phyloP scores from a whole-genome alignment of 1,140 invertebrate genomes.

The Coptotermes formosanus region DNA sequence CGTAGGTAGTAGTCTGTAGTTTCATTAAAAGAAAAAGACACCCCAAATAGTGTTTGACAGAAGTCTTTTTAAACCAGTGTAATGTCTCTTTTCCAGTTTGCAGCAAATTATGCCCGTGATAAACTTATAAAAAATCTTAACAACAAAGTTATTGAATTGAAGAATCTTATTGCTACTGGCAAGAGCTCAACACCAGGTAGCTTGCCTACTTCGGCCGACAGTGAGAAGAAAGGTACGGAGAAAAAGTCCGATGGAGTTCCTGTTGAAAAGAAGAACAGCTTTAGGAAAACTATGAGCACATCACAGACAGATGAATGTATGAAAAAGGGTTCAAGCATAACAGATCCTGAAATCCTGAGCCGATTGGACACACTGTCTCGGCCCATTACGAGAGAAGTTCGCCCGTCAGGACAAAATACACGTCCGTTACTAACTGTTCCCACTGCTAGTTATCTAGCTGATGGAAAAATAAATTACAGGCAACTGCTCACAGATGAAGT shows the following conservation, averaged over 20 bases:
- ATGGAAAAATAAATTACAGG: constrained; percentile 72
- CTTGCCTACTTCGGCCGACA: constrained; percentile 39
- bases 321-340: constrained; percentile 59
- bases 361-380: constrained; percentile 62
- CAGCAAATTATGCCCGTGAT: constrained; percentile 85
- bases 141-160: constrained; percentile 69
- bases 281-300: constrained; percentile 62
- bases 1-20: too few species aligned
- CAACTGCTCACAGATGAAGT: constrained; percentile 84
- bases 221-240: constrained; percentile 42
- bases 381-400: constrained; percentile 64
- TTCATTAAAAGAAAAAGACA: too few species aligned
- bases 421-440: constrained; percentile 45
- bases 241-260: constrained; percentile 39
- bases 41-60: too few species aligned
- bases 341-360: constrained; percentile 64
- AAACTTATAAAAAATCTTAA: constrained; percentile 74
- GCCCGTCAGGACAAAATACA: constrained; percentile 39
- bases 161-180: constrained; percentile 54
- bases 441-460: constrained; percentile 60
- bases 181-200: background rate
- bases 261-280: constrained; percentile 60
- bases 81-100: constrained; percentile 60
- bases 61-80: too few species aligned
- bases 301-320: constrained; percentile 57